Conservation (phyloP, 2,888 invertebrate genomes). For the Scaptomyza tumidula region DNA sequence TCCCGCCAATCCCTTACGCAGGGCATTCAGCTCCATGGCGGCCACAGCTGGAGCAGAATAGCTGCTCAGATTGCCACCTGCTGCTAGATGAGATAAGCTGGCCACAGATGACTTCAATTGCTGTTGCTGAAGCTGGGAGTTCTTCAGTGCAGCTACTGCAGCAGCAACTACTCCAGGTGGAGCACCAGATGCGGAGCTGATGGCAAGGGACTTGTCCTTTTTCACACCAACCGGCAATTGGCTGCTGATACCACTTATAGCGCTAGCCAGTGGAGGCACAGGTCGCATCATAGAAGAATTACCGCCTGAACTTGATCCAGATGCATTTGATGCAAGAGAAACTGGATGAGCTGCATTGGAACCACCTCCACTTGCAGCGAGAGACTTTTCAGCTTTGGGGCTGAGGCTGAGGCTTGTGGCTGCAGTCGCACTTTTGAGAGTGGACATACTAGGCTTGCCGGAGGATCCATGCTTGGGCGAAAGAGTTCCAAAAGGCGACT, state of each 20-base stretch:
- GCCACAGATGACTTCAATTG: slow-evolving; percentile 72
- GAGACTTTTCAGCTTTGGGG: slow-evolving; percentile 77
- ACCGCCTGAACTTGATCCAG: slow-evolving; percentile 1
- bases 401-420: slow-evolving; percentile 81
- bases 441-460: slow-evolving; percentile 95
- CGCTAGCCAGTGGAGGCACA: slow-evolving; percentile 85
- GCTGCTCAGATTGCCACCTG: slow-evolving; percentile 60
- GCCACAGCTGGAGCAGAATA: slow-evolving; percentile 48
- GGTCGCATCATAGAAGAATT: slow-evolving; percentile 70
- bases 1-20: slow-evolving; percentile 77
- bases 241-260: slow-evolving; percentile 25
- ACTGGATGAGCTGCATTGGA: slow-evolving; percentile 11
- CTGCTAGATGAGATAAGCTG: slow-evolving; percentile 66
- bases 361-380: slow-evolving; percentile 31
- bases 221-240: slow-evolving; percentile 39
- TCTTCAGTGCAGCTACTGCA: slow-evolving; percentile 71
- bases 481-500: slow-evolving; percentile 89
- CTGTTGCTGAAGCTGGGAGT: slow-evolving; percentile 42
- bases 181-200: slow-evolving; percentile 18
- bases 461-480: slow-evolving; percentile 92
- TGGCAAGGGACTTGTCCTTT: slow-evolving; percentile 40
- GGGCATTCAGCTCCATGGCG: slow-evolving; percentile 66
- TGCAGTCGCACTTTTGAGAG: slow-evolving; percentile 89
- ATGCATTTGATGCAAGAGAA: slow-evolving; percentile 18
- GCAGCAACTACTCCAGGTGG: slow-evolving; percentile 46